Percentiles rank a stretch among this genome's conserved stretches.
Evolutionary conservation across 2,113 vertebrate genomes (phyloP).

Genomic region (Neolamprologus devosi): DNA sequence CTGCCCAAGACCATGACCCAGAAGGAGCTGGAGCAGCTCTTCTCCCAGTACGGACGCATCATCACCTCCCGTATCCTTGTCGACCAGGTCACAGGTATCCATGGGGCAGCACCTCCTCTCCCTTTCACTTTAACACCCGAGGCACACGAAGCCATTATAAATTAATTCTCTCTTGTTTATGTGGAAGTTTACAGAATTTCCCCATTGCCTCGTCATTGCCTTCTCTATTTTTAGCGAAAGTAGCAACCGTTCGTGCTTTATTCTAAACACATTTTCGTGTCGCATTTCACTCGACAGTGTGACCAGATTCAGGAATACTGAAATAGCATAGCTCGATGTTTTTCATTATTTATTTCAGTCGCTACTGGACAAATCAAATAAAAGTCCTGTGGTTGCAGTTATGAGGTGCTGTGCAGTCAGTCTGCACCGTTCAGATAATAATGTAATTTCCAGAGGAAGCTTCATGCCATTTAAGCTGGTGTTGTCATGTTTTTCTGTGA

Average conservation of each 20-base stretch:
- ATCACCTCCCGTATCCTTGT: slow-evolving; percentile 99
- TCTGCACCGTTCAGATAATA: neutral
- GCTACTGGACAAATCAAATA: rapidly evolving
- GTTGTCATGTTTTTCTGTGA: neutral
- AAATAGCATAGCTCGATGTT: neutral
- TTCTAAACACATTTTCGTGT: neutral
- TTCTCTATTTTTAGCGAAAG: neutral
- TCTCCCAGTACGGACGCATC: slow-evolving; percentile 99
- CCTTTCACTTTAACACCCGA: neutral
- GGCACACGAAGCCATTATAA: neutral
- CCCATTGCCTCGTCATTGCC: neutral
- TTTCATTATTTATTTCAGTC: neutral
- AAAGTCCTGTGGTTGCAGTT: neutral
- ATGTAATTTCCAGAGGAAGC: neutral
- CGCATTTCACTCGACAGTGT: neutral
- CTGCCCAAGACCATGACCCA: slow-evolving; percentile 99
- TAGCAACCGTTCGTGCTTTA: neutral
- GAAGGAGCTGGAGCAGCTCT: slow-evolving; percentile 98
- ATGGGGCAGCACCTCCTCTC: slow-evolving; percentile 58
- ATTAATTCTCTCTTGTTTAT: neutral
- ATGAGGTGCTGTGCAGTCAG: neutral
- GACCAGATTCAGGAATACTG: neutral
- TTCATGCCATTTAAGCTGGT: neutral
- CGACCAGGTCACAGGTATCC: slow-evolving; percentile 99
- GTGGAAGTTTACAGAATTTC: neutral